phyloP scores from a whole-genome alignment of 2,888 invertebrate species.

The Hirtodrosophila cameraria region DNA sequence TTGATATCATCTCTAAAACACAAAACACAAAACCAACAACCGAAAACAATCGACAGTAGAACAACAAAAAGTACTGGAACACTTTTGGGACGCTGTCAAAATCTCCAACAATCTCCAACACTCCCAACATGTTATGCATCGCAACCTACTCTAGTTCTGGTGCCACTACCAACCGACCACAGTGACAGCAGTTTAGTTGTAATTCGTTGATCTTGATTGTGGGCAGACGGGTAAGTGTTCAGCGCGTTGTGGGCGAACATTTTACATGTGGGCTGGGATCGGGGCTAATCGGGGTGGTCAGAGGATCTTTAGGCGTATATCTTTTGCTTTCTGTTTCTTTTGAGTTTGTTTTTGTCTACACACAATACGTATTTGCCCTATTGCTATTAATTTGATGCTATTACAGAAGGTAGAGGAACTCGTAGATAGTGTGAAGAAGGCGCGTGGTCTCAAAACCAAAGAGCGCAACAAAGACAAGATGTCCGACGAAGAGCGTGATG shows the following conservation, averaged over 20 bases:
- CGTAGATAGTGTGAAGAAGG: constrained; percentile 84
- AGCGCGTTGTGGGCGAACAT: constrained; percentile 37
- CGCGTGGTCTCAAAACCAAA: constrained; percentile 81
- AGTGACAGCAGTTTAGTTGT: constrained; percentile 62
- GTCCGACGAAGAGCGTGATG: constrained; percentile 91
- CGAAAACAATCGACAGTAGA: constrained; percentile 2
- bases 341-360: background rate
- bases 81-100: constrained; percentile 10
- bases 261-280: constrained; percentile 11
- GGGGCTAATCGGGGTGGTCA: background rate
- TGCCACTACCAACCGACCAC: constrained; percentile 12
- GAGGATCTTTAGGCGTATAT: background rate
- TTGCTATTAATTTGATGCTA: constrained; percentile 53
- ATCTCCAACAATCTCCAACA: too few species aligned
- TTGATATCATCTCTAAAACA: background rate
- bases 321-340: background rate
- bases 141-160: constrained; percentile 26
- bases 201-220: constrained; percentile 61
- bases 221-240: constrained; percentile 64
- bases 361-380: constrained; percentile 1
- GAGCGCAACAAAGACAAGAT: constrained; percentile 87
- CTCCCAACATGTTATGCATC: constrained; percentile 15
- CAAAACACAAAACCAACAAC: background rate
- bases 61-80: constrained; percentile 3
- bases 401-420: constrained; percentile 83